A percentile compares a stretch with the other conserved stretches of the same genome.
Evolutionary conservation across 92 coral and sea anemone genomes (phyloP).

Genomic region (Epizoanthus ramosus): DNA sequence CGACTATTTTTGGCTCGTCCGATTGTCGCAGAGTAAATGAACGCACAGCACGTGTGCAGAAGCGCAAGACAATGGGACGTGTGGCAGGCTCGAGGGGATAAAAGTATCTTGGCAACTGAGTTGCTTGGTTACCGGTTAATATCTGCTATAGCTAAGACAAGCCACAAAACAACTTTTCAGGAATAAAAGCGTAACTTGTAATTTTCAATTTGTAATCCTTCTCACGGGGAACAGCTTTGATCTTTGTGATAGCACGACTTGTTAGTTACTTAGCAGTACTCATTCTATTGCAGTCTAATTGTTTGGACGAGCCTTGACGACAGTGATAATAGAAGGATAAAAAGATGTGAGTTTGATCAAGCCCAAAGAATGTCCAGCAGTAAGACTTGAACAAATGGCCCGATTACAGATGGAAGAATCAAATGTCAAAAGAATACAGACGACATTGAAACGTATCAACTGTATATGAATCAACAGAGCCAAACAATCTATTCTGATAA

Average conservation of each 20-base stretch:
- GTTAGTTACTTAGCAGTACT: not conserved
- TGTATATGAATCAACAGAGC: not conserved
- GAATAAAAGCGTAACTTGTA: not conserved
- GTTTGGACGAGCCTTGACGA: not conserved
- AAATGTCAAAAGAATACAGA: not conserved
- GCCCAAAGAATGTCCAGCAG: not conserved
- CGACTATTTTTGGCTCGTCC: constrained; percentile 6
- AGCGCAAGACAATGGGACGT: not conserved
- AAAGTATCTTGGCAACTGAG: not conserved
- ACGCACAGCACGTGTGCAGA: constrained; percentile 26
- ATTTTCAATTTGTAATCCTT: constrained; percentile 9
- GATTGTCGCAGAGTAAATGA: not conserved
- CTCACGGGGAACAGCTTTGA: not conserved
- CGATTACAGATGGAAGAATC: constrained; percentile 8
- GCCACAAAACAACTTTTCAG: not conserved
- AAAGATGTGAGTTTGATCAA: not conserved
- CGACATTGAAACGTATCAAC: not conserved
- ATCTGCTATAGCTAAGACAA: constrained; percentile 2
- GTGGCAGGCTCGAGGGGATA: not conserved
- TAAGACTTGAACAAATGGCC: constrained; percentile 9
- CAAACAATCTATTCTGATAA: not conserved
- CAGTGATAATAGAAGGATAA: not conserved
- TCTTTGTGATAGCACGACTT: not conserved
- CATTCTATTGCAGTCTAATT: not conserved
- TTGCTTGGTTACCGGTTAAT: constrained; percentile 20